Evolutionary conservation across 2,888 invertebrate genomes (phyloP), one percentile per base, ranked within the genome.

Genomic region (Eilema sororculum): DNA sequence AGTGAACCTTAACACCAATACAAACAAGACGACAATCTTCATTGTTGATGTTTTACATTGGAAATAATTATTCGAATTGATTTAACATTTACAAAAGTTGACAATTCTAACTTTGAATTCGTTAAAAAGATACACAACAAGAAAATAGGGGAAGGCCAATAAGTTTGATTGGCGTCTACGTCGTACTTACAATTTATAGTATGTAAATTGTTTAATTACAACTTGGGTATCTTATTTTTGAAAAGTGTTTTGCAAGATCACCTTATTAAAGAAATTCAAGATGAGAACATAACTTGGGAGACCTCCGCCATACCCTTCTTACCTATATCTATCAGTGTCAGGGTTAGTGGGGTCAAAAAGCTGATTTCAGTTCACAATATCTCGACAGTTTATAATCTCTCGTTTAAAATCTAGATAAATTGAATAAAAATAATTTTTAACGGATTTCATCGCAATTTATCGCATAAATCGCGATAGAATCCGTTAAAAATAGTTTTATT

Each of bases 121-220:
- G 77, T 85, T 81, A 80, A 70, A 77, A 82, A 83, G 82, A 81
- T 78, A 86, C 85, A 84, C 75, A 75, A 68, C 75, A 75, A 67
- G 41, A 65, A 60, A 60, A 52, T 12, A 68, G 67, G 59, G 59
- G n/a, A 70, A 68, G 58, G 59, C 37, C 65, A 79, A 81, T 77
- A 79, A 76, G 56, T 73, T 78, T 82, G 79, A 86, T 82, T 84
- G 71, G 67, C 63, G 68, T 76, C 73, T 67, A 78, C 71, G 63
- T 69, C 65, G 74, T 71, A 67, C 73, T 77, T 73, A 62, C 72
- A 73, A 75, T 78, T 75, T 72, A 76, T 69, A 68, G 62, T 56
- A 41, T 62, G 60, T 67, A 60, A 70, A 78, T 70, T 67, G 56
- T 74, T 78, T 71, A 69, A 76, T 75, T 67, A 71, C 25, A 61